These are phyloP conservation scores for Cynoglossus semilaevis DNA, from an alignment of 2,113 vertebrate species.

Conservation along the genomic window DNA sequence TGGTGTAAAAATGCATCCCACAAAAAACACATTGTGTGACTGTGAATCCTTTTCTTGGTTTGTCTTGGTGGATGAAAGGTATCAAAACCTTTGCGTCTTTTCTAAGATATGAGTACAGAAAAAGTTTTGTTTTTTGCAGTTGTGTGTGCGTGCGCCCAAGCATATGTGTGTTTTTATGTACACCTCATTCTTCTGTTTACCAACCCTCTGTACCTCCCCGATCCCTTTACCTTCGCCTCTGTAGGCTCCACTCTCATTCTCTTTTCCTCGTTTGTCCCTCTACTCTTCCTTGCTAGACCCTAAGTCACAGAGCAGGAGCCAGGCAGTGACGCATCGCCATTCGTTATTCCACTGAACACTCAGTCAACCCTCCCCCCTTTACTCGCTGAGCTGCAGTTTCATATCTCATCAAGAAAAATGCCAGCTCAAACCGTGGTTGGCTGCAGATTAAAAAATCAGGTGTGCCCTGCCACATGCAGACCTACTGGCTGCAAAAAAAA, in stretches of 20 bases:
- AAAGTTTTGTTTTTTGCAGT: too few species aligned
- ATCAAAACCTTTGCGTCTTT: too few species aligned
- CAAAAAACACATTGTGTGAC: too few species aligned
- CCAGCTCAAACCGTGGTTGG: constrained; percentile 37
- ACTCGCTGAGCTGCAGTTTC: constrained; percentile 59
- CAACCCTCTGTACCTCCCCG: not conserved
- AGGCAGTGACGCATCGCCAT: constrained; percentile 62
- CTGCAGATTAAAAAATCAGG: constrained; percentile 64
- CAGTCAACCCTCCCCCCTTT: constrained; percentile 55
- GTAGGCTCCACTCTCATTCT: constrained; percentile 4
- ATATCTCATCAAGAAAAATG: constrained; percentile 75
- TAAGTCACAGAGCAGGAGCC: constrained; percentile 56
- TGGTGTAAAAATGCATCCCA: too few species aligned
- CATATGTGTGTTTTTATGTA: not conserved
- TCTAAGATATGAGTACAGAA: too few species aligned
- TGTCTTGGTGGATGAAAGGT: too few species aligned
- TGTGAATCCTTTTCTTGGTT: too few species aligned
- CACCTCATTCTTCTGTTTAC: constrained; percentile 23
- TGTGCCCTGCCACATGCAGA: constrained; percentile 33
- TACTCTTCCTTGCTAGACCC: not conserved
- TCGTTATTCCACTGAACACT: constrained; percentile 75
- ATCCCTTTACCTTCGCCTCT: constrained; percentile 11
- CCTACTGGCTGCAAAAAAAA: constrained; percentile 37
- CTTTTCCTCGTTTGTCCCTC: constrained; percentile 2
- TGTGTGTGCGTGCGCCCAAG: not conserved